Base-by-base conservation (phyloP, 2,797 vertebrate genomes). In the Apogon talboti region DNA sequence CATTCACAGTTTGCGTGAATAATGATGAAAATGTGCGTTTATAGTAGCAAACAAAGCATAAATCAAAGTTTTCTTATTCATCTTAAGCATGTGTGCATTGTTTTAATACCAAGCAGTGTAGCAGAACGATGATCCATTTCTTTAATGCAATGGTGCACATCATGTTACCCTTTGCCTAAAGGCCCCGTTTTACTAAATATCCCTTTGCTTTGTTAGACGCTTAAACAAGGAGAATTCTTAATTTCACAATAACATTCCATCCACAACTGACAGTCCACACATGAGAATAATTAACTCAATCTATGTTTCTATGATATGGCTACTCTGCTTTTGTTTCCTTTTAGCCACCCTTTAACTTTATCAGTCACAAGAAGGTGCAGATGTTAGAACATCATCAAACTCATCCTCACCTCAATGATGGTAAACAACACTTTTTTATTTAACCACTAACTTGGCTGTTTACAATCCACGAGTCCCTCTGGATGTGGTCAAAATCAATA, bases 291-390 rank as follows among this genome's bases (percentile, higher is more conserved):
- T n/a, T 10, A 9, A 54, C 28, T 7, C 2, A 57, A 12, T 1
- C 28, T 9, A 7, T 8, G n/a, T 33, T 33, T 49, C 14, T 35
- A 14, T 11, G 37, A 40, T 60, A 11, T 13, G 21, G 16, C 19
- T 37, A 19, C n/a, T 21, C 2, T 51, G 30, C 19, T 2, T 19
- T 15, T 43, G 50, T 12, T 7, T 9, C n/a, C 1, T 33, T 33
- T 33, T 9, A n/a, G 8, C 11, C 3, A 2, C n/a, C 12, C 3
- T 51, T 13, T 16, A 7, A 11, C 58, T 48, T 47, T 46, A 40
- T 44, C 57, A 35, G 41, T 64, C 47, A 65, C 73, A 61, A 3
- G 19, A 4, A 48, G 10, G 21, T 7, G n/a, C 10, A 4, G 28
- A 65, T 33, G 37, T 21, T 4, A 15, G 13, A 35, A 5, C 35